Base-by-base conservation (phyloP, 2,888 invertebrate species). In the Neoitamus cyanurus region DNA sequence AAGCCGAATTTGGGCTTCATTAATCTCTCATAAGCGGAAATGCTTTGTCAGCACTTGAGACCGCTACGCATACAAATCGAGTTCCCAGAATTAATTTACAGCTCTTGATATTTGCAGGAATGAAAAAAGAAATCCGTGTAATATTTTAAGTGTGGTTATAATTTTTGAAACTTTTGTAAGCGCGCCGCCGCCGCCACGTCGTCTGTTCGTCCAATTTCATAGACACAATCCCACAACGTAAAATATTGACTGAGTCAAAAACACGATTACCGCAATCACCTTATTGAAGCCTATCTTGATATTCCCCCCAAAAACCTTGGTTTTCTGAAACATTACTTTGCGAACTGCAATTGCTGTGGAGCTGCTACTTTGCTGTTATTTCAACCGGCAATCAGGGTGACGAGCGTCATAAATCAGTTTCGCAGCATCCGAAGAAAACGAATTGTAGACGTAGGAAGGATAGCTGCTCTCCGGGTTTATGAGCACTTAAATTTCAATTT, bases 401-500 rank as follows among this genome's bases (percentile, higher is more conserved):
- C 58, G 58, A 25, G 58, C 7, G 58, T 20, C 58, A 9, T 58
- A 58, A 58, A 58, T 58, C 58, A 58, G 58, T 25, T 58, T 58
- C 58, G 58, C 20, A 58, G 58, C 25, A 20, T 42, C 58, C 58
- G 25, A 25, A 58, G 25, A 20, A 58, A 58, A 58, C 20, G 25
- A 58, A 25, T 58, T 58, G 58, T 58, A 9, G 25, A 25, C 58
- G 58, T 25, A 58, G 58, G 58, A 58, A 58, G 58, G 15, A 58
- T 58, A 15, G 20, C 7, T 58, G n/a, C 58, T 58, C 3, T 9
- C 58, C 58, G 15, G 20, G 58, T 58, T 58, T 58, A 58, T 9
- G 58, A 58, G 58, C 58, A 58, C 58, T 58, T 58, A 58, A 58
- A 58, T 58, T 58, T 58, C 58, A 58, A 58, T 58, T 58, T 58